Base-by-base conservation (phyloP, 1,140 invertebrate genomes). In the Pristionchus pacificus region DNA sequence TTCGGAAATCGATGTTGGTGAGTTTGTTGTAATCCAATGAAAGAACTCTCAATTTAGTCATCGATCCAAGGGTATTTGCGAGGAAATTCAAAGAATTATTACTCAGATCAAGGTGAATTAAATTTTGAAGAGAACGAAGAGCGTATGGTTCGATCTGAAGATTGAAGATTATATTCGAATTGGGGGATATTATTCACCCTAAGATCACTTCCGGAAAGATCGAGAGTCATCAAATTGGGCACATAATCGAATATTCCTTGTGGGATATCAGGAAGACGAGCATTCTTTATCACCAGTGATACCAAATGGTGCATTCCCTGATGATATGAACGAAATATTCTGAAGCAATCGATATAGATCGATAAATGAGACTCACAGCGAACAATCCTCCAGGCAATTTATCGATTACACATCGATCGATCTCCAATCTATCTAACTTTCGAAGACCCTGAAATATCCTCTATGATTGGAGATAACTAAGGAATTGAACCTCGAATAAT, bases 21-120 rank as follows among this genome's bases (percentile, higher is more conserved):
- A 76, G 58, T 29, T 70, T 58, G 49, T 76, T 76, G 62, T 74
- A 49, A 31, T 72, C 65, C 66, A 76, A 55, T 28, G 68, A 62
- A 1, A 76, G 59, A 31, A 76, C 72, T 60, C 71, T 74, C 33
- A 76, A 32, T 49, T 70, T 73, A 1, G 65, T 67, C 55, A 72
- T 33, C 1, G 60, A 63, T 19, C 55, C 55, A 24, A 76, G 28
- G 2, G 71, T 71, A 58, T 71, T 76, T 33, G 75, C 64, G 58
- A 76, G 27, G 29, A 68, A 76, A 32, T 63, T 59, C n/a, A 76
- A 71, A 10, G 63, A 70, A 64, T 76, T 76, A 31, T 74, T 70
- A 38, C 71, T 74, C 15, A 76, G 33, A 74, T 76, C 75, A 31
- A 76, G 60, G 31, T 76, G 75, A 14, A 76, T 70, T 32, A 76